A percentile compares a stretch with the other conserved stretches of the same genome.
Evolutionary conservation across 2,888 invertebrate species (phyloP).

Genomic region (Brenthis daphne): DNA sequence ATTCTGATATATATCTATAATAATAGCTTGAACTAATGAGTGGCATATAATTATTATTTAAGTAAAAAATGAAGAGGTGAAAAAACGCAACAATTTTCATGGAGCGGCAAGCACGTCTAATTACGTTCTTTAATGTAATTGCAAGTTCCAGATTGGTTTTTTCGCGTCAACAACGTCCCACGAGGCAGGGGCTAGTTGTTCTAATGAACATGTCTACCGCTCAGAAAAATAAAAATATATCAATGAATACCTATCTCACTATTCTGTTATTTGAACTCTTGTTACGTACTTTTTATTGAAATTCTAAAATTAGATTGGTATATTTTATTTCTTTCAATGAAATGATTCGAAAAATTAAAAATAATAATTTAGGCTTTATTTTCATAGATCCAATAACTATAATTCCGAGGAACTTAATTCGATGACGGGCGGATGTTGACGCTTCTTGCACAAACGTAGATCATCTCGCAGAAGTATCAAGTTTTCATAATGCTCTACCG

Average conservation of each 20-base stretch:
- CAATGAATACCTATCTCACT: slow-evolving; percentile 17
- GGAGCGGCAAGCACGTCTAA: slow-evolving; percentile 48
- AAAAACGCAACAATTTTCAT: slow-evolving; percentile 35
- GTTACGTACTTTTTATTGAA: too few relatives aligned
- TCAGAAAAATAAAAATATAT: slow-evolving; percentile 43
- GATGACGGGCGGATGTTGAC: slow-evolving; percentile 60
- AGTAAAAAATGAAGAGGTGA: slow-evolving; percentile 20
- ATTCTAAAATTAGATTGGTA: too few relatives aligned
- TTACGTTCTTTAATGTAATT: slow-evolving; percentile 78
- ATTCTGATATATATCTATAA: too few relatives aligned
- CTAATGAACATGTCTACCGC: slow-evolving; percentile 70
- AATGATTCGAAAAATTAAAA: too few relatives aligned
- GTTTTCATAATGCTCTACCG: slow-evolving; percentile 69
- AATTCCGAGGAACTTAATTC: slow-evolving; percentile 52
- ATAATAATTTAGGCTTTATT: slow-evolving; percentile 1
- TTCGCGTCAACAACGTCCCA: slow-evolving; percentile 74
- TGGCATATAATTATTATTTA: background rate
- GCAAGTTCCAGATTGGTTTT: slow-evolving; percentile 76
- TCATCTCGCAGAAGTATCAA: slow-evolving; percentile 65
- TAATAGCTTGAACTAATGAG: too few relatives aligned
- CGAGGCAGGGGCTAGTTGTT: slow-evolving; percentile 60
- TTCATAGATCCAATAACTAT: slow-evolving; percentile 10
- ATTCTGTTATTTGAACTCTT: too few relatives aligned
- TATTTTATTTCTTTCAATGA: too few relatives aligned
- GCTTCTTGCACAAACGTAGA: slow-evolving; percentile 52